phyloP scores from a whole-genome alignment of 2,113 vertebrate species.

The Triplophysa rosa region DNA sequence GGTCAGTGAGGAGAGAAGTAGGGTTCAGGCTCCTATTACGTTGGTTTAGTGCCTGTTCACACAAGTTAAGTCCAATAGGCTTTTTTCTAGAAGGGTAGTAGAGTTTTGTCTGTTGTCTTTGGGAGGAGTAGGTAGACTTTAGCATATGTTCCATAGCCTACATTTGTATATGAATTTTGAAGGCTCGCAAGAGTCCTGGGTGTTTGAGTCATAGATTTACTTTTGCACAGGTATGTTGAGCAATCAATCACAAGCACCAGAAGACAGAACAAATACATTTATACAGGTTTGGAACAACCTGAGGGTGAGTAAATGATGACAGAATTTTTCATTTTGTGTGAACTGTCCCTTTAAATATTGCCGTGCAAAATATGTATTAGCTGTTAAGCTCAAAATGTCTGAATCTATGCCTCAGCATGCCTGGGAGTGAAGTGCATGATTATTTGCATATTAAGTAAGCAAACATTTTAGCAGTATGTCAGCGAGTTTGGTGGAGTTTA shows the following conservation, averaged over 20 bases:
- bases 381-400: background rate
- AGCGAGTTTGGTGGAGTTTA: conserved; percentile 35
- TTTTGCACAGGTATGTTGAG: background rate
- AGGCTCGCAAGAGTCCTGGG: background rate
- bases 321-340: too few relatives aligned
- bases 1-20: conserved; percentile 42
- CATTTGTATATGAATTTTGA: background rate
- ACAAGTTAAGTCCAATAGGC: background rate
- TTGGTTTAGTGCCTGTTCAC: background rate
- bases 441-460: conserved; percentile 40
- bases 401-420: conserved; percentile 2
- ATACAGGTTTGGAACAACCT: too few relatives aligned
- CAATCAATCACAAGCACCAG: too few relatives aligned
- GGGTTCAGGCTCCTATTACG: conserved; percentile 14
- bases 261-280: background rate
- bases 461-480: conserved; percentile 40
- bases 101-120: background rate
- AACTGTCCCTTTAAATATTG: background rate
- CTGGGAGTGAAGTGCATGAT: conserved; percentile 24
- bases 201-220: background rate
- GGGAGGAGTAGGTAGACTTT: background rate
- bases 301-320: too few relatives aligned
- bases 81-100: background rate
- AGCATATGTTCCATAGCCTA: background rate
- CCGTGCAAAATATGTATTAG: background rate